Evolutionary conservation across 1,140 invertebrate species (phyloP).

Genomic region (Heliothis subflexa): DNA sequence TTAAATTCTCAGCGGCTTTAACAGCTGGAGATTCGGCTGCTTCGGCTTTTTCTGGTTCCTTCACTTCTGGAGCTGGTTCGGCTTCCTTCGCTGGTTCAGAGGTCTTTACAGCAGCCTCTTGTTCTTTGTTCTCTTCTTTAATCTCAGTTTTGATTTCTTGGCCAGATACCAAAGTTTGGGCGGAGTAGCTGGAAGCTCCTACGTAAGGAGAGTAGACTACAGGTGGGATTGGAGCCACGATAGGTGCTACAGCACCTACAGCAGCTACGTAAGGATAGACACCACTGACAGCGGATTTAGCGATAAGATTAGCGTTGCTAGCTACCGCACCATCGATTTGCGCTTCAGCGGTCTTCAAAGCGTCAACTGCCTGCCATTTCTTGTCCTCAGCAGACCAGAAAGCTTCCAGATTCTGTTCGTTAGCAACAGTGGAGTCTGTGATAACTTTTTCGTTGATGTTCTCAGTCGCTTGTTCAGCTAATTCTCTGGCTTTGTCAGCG

Average conservation of each 20-base stretch:
- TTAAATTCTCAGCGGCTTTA: slow-evolving; percentile 37
- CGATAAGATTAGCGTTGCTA: slow-evolving; percentile 53
- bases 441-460: slow-evolving; percentile 64
- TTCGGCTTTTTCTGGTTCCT: slow-evolving; percentile 33
- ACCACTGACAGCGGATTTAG: slow-evolving; percentile 35
- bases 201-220: slow-evolving; percentile 47
- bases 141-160: slow-evolving; percentile 49
- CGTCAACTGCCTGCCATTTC: slow-evolving; percentile 70
- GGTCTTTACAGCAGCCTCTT: slow-evolving; percentile 54
- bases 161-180: slow-evolving; percentile 27
- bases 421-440: slow-evolving; percentile 59
- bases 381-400: slow-evolving; percentile 69
- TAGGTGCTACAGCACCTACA: slow-evolving; percentile 38
- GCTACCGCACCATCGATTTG: slow-evolving; percentile 62
- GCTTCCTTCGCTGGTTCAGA: slow-evolving; percentile 51
- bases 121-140: slow-evolving; percentile 41
- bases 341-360: slow-evolving; percentile 64
- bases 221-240: slow-evolving; percentile 44
- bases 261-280: slow-evolving; percentile 36
- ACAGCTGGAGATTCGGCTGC: slow-evolving; percentile 15
- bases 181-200: slow-evolving; percentile 27
- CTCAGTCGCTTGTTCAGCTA: slow-evolving; percentile 62
- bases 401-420: slow-evolving; percentile 61
- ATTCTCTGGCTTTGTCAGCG: slow-evolving; percentile 64
- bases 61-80: not conserved